Conservation (phyloP, 1,140 invertebrate species). For the Drosophila leontia region DNA sequence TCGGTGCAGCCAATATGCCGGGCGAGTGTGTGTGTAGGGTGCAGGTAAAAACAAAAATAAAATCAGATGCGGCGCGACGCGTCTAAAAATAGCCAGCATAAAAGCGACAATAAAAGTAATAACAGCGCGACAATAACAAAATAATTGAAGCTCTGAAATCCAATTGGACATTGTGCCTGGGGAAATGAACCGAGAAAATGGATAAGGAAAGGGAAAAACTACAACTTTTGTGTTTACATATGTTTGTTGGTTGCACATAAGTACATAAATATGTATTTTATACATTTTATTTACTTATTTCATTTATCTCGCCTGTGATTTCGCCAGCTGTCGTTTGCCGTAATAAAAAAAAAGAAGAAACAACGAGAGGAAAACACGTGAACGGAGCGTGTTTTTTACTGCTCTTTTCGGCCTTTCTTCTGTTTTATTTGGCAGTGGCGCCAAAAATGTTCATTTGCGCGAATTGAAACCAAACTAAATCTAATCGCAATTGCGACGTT, state of each 20-base stretch:
- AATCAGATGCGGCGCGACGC: constrained; percentile 36
- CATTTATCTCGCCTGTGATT: constrained; percentile 60
- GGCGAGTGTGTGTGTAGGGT: constrained; percentile 31
- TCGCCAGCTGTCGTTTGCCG: constrained; percentile 36
- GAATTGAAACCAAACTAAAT: constrained; percentile 36
- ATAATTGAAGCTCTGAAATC: constrained; percentile 46
- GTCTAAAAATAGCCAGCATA: constrained; percentile 47
- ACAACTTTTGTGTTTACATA: constrained; percentile 13
- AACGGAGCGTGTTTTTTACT: constrained; percentile 58
- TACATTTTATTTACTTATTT: constrained; percentile 17
- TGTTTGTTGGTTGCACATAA: constrained; percentile 28
- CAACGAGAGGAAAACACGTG: constrained; percentile 51
- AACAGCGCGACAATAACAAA: constrained; percentile 54
- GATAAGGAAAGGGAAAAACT: neutral
- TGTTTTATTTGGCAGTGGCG: constrained; percentile 66
- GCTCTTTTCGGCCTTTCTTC: constrained; percentile 52
- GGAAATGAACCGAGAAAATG: constrained; percentile 19
- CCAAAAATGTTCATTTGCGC: constrained; percentile 37
- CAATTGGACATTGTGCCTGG: constrained; percentile 47
- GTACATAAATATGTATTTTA: neutral
- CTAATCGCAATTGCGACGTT: constrained; percentile 70
- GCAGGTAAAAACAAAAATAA: constrained; percentile 45
- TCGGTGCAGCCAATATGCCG: constrained; percentile 24
- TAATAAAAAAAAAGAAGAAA: constrained; percentile 12
- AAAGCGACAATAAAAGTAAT: constrained; percentile 40